Base-by-base conservation (phyloP, 2,888 invertebrate species). In the Erebia epiphron region DNA sequence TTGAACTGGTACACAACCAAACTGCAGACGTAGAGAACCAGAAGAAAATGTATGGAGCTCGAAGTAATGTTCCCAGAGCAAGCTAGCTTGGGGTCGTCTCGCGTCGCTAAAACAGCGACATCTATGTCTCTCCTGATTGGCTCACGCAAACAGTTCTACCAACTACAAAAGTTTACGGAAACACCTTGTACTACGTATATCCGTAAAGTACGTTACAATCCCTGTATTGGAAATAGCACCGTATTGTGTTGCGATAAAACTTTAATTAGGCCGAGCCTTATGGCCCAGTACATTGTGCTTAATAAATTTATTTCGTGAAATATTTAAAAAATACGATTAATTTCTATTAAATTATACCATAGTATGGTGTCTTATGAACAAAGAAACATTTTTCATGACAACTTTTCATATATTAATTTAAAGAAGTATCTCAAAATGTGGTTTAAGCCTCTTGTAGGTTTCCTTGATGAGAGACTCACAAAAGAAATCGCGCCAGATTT, bases 41-140 rank as follows among this genome's bases (percentile, higher is more conserved):
- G 92, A 94, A 93, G 93, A 91, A 92, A 93, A 92, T 93, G 93
- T 93, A 94, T 93, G 93, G 90, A 86, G 92, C 92, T 91, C 91
- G 88, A 91, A 91, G 91, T 88, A 90, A 93, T 80, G 90, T 92
- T 92, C 92, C 90, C 88, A 88, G 88, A 84, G 85, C 89, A 86
- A 91, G 92, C 89, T 86, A 85, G 93, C 92, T 92, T 92, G 92
- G 90, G 90, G 88, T 86, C 87, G 89, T 79, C 85, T 90, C 90
- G 92, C 92, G 92, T 93, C 90, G 86, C 82, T 83, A 86, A 85
- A 73, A 77, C 77, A 87, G 90, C 92, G 93, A 88, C 93, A 87
- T 85, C 93, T 92, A 93, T 82, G 74, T 83, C 76, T 78, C 75
- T 69, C 76, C 79, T 87, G 86, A 93, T 93, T 93, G 93, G 93